These are phyloP conservation scores for Macroramphosus scolopax DNA, from an alignment of 2,797 vertebrate genomes.

Conservation along the genomic window DNA sequence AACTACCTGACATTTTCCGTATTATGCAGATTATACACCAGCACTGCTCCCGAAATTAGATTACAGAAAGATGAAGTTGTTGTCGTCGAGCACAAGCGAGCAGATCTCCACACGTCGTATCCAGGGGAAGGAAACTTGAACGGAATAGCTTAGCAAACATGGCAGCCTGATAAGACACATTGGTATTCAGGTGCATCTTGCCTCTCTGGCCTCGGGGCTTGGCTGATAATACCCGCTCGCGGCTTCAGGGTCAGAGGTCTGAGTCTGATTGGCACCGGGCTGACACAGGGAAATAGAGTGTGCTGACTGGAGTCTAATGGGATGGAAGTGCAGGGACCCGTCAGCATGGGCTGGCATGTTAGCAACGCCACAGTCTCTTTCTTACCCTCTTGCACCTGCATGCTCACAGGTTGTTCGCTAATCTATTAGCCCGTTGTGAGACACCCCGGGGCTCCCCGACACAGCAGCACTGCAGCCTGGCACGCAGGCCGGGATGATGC, in stretches of 20 bases:
- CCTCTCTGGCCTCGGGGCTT: slow-evolving; percentile 28
- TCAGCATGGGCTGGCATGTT: slow-evolving; percentile 41
- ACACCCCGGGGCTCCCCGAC: slow-evolving; percentile 30
- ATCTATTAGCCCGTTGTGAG: slow-evolving; percentile 54
- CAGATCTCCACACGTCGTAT: slow-evolving; percentile 22
- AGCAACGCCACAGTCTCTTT: slow-evolving; percentile 23
- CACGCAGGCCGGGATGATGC: slow-evolving; percentile 10
- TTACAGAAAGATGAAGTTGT: slow-evolving; percentile 54
- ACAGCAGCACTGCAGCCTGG: slow-evolving; percentile 12
- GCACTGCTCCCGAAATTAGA: slow-evolving; percentile 42
- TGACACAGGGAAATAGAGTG: slow-evolving; percentile 63
- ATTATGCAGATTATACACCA: slow-evolving; percentile 41
- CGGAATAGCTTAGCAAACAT: slow-evolving; percentile 48
- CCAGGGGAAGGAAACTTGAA: slow-evolving; percentile 24
- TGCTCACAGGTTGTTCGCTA: slow-evolving; percentile 53
- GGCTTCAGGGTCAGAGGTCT: slow-evolving; percentile 60
- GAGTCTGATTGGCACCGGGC: slow-evolving; percentile 65
- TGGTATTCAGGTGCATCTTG: slow-evolving; percentile 61
- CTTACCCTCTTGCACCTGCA: slow-evolving; percentile 12
- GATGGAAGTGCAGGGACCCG: slow-evolving; percentile 36
- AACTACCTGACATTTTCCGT: slow-evolving; percentile 43
- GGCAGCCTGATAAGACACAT: slow-evolving; percentile 59
- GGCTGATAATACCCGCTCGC: slow-evolving; percentile 54
- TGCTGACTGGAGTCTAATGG: slow-evolving; percentile 65
- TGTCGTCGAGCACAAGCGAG: slow-evolving; percentile 29